Evolutionary conservation across 2,113 vertebrate genomes (phyloP).

Genomic region (Dasyornis broadbenti): DNA sequence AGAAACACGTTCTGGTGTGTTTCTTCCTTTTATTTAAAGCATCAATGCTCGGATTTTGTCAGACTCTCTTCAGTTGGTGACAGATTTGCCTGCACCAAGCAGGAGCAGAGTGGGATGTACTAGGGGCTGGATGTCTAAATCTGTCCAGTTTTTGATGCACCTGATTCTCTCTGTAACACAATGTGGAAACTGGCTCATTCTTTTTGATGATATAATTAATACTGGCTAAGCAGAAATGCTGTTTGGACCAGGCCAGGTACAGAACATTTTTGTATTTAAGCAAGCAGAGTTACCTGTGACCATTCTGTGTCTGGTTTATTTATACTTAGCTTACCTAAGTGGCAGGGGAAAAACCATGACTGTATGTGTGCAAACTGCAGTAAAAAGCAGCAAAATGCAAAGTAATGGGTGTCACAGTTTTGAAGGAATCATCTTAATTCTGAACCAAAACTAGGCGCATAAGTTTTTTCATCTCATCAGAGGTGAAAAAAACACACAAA

Average conservation of each 20-base stretch:
- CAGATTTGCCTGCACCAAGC: background rate
- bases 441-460: background rate
- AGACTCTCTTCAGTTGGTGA: background rate
- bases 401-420: background rate
- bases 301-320: background rate
- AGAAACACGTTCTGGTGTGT: background rate
- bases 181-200: background rate
- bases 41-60: background rate
- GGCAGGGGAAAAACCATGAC: background rate
- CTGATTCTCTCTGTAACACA: fast-evolving
- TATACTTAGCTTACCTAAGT: background rate
- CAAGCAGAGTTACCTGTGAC: background rate
- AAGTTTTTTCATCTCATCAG: background rate
- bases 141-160: background rate
- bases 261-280: background rate
- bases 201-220: background rate
- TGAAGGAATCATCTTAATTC: background rate
- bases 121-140: background rate
- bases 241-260: background rate
- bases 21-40: background rate
- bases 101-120: background rate
- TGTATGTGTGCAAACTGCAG: background rate
- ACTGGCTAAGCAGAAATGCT: background rate
- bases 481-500: background rate
- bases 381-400: too few relatives aligned